Evolutionary conservation across 1,140 invertebrate genomes (phyloP).

Genomic region (Bicyclus anynana): DNA sequence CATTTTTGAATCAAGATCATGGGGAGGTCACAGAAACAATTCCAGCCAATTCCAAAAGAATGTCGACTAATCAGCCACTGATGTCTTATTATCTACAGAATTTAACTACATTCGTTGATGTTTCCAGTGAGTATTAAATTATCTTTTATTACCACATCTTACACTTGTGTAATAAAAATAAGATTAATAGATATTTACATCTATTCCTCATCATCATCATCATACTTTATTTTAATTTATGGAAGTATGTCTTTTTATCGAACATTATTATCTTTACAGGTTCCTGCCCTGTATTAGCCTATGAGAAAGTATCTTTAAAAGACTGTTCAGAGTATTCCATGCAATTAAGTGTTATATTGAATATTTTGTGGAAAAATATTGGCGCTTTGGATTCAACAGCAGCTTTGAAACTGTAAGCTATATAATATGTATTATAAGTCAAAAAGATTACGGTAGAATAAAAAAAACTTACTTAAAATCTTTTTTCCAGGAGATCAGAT

Average conservation of each 20-base stretch:
- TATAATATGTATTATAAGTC: background rate
- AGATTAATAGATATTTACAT: too few species aligned
- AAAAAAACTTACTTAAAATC: too few species aligned
- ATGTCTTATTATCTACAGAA: conserved; percentile 58
- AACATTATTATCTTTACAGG: conserved; percentile 24
- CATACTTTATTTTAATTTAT: background rate
- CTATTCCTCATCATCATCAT: too few species aligned
- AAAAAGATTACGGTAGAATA: background rate
- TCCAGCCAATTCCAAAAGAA: conserved; percentile 41
- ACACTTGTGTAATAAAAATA: too few species aligned
- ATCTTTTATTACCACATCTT: too few species aligned
- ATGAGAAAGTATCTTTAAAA: conserved; percentile 53
- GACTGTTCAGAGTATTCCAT: conserved; percentile 54
- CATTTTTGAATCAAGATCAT: conserved; percentile 41
- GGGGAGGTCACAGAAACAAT: conserved; percentile 34
- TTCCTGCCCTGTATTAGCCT: conserved; percentile 40
- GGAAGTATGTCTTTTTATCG: background rate
- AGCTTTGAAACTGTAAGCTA: conserved; percentile 46
- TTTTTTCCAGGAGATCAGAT: conserved; percentile 51
- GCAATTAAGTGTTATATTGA: conserved; percentile 45
- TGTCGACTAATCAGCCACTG: conserved; percentile 51
- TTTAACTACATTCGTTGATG: conserved; percentile 43
- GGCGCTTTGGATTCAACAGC: conserved; percentile 44
- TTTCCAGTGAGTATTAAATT: conserved; percentile 35
- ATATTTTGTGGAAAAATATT: conserved; percentile 68